These are phyloP conservation scores for Rostrhamus sociabilis DNA, from an alignment of 2,797 vertebrate genomes.

Conservation along the genomic window DNA sequence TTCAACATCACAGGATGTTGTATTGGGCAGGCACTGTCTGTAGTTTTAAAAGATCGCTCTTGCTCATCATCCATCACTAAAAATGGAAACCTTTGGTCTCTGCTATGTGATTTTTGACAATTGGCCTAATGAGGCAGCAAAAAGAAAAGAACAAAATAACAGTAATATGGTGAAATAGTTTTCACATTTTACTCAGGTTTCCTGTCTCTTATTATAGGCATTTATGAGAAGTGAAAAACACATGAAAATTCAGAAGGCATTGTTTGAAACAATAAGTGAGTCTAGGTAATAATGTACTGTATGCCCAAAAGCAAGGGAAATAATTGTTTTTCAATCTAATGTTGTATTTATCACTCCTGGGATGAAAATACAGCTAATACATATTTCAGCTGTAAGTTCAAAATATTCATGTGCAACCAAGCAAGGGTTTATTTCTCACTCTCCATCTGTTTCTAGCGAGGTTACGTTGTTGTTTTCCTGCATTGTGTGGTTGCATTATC, in stretches of 20 bases:
- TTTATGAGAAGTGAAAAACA: slow-evolving; percentile 4
- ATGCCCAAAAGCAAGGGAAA: slow-evolving; percentile 50
- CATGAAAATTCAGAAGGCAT: slow-evolving; percentile 4
- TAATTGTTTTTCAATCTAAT: slow-evolving; percentile 52
- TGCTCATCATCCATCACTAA: not conserved
- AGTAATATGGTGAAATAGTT: not conserved
- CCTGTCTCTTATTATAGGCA: not conserved
- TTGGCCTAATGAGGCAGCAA: not conserved
- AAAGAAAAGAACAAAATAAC: not conserved
- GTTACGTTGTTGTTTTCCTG: slow-evolving; percentile 46
- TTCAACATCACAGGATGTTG: not conserved
- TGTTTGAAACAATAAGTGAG: slow-evolving; percentile 35
- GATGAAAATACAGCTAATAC: slow-evolving; percentile 25
- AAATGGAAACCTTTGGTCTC: not conserved
- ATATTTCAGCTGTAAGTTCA: slow-evolving; percentile 64
- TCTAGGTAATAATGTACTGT: slow-evolving; percentile 19
- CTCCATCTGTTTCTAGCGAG: slow-evolving; percentile 20
- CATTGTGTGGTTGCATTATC: slow-evolving; percentile 30
- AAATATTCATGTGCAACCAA: slow-evolving; percentile 31
- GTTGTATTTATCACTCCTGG: slow-evolving; percentile 34
- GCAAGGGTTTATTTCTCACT: slow-evolving; percentile 36
- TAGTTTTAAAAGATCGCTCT: not conserved
- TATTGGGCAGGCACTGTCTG: not conserved
- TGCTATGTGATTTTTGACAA: not conserved
- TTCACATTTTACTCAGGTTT: slow-evolving; percentile 10